Evolutionary conservation across 2,113 vertebrate species (phyloP).

Genomic region (Elachura formosa): DNA sequence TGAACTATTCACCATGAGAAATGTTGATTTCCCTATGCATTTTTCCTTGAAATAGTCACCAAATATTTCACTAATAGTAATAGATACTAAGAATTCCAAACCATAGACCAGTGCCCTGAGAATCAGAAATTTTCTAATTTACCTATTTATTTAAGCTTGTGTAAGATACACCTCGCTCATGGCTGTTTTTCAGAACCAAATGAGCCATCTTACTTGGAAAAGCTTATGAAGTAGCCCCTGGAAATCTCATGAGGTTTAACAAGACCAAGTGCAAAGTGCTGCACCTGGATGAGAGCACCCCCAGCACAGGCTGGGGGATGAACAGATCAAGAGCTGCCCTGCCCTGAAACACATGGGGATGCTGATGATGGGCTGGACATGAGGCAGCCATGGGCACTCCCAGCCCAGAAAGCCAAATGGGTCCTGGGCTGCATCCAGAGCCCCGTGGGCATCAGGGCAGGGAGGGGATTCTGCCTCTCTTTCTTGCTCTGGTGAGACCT

Average conservation of each 20-base stretch:
- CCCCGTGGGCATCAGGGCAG: fast-evolving
- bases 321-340: neutral
- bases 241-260: neutral
- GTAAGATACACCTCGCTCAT: neutral
- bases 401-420: neutral
- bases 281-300: too few species aligned
- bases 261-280: neutral
- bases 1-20: neutral
- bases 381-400: neutral
- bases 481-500: neutral
- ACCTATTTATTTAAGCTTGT: neutral
- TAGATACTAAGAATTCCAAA: neutral
- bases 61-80: neutral
- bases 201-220: neutral
- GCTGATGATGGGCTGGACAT: neutral
- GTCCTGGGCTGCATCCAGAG: neutral
- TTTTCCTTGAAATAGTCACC: neutral
- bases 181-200: neutral
- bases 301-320: neutral
- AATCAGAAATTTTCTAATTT: neutral
- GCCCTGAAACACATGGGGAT: fast-evolving
- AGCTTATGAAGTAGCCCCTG: neutral
- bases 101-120: neutral
- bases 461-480: neutral
- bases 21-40: neutral